Evolutionary conservation across 1,140 invertebrate genomes (phyloP).

Genomic region (Zaprionus camerounensis): DNA sequence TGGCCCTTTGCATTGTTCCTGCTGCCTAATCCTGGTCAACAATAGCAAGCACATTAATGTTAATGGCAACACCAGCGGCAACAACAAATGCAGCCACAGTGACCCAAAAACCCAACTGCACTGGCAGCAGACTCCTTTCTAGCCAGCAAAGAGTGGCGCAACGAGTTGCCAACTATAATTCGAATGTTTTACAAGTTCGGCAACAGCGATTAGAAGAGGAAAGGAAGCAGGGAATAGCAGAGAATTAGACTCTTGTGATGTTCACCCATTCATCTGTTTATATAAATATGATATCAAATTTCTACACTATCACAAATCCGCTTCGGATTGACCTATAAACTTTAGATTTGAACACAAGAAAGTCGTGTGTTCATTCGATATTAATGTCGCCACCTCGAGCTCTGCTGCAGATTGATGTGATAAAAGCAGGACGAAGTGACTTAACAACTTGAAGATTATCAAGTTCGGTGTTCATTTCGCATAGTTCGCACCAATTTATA

Average conservation of each 20-base stretch:
- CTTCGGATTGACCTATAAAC: background rate
- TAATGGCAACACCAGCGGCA: slow-evolving; percentile 73
- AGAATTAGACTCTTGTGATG: background rate
- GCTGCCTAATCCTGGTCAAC: slow-evolving; percentile 40
- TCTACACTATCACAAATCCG: too few relatives aligned
- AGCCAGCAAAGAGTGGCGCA: too few relatives aligned
- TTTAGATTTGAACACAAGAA: background rate
- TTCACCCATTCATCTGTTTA: background rate
- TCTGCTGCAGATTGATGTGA: slow-evolving; percentile 25
- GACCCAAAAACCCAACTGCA: slow-evolving; percentile 61
- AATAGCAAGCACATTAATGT: slow-evolving; percentile 67
- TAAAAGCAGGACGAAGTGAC: slow-evolving; percentile 28
- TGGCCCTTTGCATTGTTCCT: slow-evolving; percentile 71
- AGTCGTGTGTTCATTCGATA: background rate
- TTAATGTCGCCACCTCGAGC: background rate
- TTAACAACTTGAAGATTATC: background rate
- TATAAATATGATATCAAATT: background rate
- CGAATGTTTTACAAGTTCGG: slow-evolving; percentile 9
- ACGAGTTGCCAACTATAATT: slow-evolving; percentile 22
- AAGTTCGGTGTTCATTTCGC: slow-evolving; percentile 7
- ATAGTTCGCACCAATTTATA: slow-evolving; percentile 28
- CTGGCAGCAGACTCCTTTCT: slow-evolving; percentile 15
- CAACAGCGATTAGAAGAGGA: background rate
- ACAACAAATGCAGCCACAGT: slow-evolving; percentile 52
- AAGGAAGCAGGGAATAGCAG: background rate